Conservation (phyloP, 1,140 invertebrate genomes). For the Conus betulinus region DNA sequence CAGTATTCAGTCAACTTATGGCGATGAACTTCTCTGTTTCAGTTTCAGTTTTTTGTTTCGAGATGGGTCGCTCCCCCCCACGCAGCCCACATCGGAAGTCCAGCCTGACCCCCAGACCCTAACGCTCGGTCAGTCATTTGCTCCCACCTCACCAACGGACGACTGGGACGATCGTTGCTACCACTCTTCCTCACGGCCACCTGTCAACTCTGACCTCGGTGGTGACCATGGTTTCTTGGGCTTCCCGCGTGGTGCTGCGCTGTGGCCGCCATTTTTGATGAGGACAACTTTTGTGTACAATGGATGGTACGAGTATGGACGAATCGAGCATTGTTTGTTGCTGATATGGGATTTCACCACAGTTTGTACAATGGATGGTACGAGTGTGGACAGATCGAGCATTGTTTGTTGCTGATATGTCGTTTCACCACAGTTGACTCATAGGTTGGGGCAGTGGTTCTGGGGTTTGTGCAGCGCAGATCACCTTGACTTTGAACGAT, state of each 20-base stretch:
- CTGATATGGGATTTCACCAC: too few relatives aligned
- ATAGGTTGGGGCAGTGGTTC: too few relatives aligned
- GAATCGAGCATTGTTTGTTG: too few relatives aligned
- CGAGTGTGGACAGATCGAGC: too few relatives aligned
- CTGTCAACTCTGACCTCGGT: not conserved
- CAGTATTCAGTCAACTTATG: not conserved
- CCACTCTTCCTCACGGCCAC: too few relatives aligned
- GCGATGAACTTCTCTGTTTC: conserved; percentile 24
- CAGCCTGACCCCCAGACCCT: not conserved
- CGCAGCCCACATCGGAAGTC: conserved; percentile 3
- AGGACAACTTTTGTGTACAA: too few relatives aligned
- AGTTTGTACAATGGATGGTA: too few relatives aligned
- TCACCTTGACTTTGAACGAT: too few relatives aligned
- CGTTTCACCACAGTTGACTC: too few relatives aligned
- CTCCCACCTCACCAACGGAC: not conserved
- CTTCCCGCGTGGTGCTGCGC: conserved; percentile 20
- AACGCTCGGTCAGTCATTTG: not conserved
- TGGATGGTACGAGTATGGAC: too few relatives aligned
- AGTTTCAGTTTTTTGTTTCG: conserved; percentile 52
- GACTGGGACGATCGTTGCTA: not conserved
- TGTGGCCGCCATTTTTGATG: not conserved
- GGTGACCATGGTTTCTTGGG: not conserved
- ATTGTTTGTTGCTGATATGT: too few relatives aligned
- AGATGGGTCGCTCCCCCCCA: conserved; percentile 38
- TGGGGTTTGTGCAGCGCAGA: too few relatives aligned